These are phyloP conservation scores for Cheumatopsyche charites DNA, from an alignment of 1,140 invertebrate genomes.

Conservation along the genomic window DNA sequence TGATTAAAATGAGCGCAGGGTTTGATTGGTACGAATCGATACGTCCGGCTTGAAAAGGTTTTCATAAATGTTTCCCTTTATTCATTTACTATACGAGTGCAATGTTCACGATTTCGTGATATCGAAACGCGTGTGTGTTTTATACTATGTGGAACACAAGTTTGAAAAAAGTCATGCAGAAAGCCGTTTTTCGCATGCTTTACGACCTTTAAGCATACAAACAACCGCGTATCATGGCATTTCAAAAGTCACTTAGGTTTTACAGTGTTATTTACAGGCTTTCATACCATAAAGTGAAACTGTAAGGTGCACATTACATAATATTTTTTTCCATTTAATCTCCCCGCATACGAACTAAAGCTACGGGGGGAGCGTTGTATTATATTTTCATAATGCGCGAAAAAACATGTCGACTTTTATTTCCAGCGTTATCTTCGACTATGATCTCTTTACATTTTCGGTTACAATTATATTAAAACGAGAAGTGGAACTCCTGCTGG, in stretches of 20 bases:
- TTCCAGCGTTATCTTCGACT: neutral
- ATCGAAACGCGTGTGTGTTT: constrained; percentile 25
- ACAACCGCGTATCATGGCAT: constrained; percentile 35
- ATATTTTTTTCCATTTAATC: neutral
- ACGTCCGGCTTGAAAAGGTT: neutral
- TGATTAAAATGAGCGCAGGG: too few relatives aligned
- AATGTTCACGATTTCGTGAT: constrained; percentile 24
- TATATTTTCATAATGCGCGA: neutral
- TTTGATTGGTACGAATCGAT: constrained; percentile 18
- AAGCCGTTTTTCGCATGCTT: constrained; percentile 42
- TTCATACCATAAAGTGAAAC: constrained; percentile 8
- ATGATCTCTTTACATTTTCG: constrained; percentile 15
- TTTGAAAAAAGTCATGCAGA: constrained; percentile 23
- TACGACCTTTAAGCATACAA: constrained; percentile 37
- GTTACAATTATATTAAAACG: too few relatives aligned
- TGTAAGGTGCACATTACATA: constrained; percentile 8
- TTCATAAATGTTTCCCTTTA: neutral
- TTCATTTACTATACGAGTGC: constrained; percentile 3
- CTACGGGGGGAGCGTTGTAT: neutral
- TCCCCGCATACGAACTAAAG: neutral
- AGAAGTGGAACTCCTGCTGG: too few relatives aligned
- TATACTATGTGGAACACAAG: neutral
- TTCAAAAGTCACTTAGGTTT: constrained; percentile 29
- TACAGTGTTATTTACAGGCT: constrained; percentile 27
- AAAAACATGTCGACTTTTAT: constrained; percentile 11